phyloP scores from a whole-genome alignment of 2,113 vertebrate genomes.

The Cygnus atratus region DNA sequence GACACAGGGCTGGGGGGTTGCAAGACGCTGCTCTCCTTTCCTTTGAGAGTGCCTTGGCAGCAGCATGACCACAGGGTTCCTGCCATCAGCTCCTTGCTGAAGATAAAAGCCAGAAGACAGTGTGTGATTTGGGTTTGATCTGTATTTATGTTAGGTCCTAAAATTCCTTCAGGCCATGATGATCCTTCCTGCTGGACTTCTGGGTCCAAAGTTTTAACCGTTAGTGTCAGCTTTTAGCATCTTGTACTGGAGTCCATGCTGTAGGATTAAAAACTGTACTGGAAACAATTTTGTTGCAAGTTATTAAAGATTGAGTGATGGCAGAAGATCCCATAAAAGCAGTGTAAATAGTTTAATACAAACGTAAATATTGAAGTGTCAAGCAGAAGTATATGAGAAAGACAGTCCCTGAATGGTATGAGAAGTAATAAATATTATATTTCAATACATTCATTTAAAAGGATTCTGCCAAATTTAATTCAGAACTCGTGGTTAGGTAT shows the following conservation, averaged over 20 bases:
- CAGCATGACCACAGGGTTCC: not conserved
- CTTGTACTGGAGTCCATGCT: not conserved
- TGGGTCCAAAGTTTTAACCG: not conserved
- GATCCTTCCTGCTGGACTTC: not conserved
- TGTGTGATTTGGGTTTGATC: not conserved
- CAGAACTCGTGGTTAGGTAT: not conserved
- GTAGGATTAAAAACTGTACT: not conserved
- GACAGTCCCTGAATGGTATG: not conserved
- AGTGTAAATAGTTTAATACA: not conserved
- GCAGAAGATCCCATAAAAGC: not conserved
- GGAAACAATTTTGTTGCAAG: not conserved
- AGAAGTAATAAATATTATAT: not conserved
- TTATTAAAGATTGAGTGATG: not conserved
- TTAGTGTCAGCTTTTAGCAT: not conserved
- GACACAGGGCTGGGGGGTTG: not conserved
- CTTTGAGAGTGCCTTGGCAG: not conserved
- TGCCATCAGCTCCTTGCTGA: not conserved
- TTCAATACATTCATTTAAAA: not conserved
- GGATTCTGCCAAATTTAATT: not conserved
- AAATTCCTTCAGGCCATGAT: not conserved
- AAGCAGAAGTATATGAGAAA: not conserved
- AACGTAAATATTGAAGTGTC: conserved; percentile 22
- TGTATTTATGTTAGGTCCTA: not conserved
- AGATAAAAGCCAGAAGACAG: not conserved
- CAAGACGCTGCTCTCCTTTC: not conserved